Conservation (phyloP, 1,140 invertebrate species). For the Ostrea edulis region DNA sequence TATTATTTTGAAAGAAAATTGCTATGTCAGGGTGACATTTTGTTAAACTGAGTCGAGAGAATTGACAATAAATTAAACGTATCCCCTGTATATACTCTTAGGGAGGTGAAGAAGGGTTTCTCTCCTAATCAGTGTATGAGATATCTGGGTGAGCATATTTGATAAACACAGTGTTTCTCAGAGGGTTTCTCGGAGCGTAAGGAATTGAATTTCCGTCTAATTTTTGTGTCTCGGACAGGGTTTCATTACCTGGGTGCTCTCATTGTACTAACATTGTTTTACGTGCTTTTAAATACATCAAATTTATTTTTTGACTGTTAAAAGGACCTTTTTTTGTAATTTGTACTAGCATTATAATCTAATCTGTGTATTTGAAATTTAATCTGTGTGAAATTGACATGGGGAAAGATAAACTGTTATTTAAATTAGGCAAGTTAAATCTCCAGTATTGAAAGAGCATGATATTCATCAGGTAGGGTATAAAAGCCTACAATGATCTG, state of each 20-base stretch:
- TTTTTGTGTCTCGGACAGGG: neutral
- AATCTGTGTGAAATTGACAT: conserved; percentile 37
- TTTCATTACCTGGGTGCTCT: neutral
- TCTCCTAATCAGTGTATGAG: neutral
- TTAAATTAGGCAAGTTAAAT: conserved; percentile 34
- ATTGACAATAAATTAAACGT: neutral
- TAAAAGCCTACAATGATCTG: conserved; percentile 33
- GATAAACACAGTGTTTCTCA: conserved; percentile 13
- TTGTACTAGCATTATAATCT: conserved; percentile 21
- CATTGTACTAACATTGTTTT: neutral
- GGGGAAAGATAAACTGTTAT: conserved; percentile 28
- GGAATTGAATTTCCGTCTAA: neutral
- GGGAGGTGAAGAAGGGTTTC: neutral
- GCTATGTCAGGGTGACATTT: neutral
- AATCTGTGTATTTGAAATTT: conserved; percentile 31
- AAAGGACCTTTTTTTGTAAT: neutral
- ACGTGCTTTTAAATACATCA: neutral
- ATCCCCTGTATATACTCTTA: neutral
- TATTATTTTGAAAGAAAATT: neutral
- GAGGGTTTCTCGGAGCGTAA: neutral
- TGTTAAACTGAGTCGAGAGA: neutral
- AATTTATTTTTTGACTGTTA: neutral
- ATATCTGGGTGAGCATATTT: conserved; percentile 17
- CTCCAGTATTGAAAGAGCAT: conserved; percentile 22
- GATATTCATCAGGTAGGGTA: conserved; percentile 37